A percentile compares a stretch with the other conserved stretches of the same genome.
Conservation (phyloP, 2,113 vertebrate species). For the Platichthys stellatus region DNA sequence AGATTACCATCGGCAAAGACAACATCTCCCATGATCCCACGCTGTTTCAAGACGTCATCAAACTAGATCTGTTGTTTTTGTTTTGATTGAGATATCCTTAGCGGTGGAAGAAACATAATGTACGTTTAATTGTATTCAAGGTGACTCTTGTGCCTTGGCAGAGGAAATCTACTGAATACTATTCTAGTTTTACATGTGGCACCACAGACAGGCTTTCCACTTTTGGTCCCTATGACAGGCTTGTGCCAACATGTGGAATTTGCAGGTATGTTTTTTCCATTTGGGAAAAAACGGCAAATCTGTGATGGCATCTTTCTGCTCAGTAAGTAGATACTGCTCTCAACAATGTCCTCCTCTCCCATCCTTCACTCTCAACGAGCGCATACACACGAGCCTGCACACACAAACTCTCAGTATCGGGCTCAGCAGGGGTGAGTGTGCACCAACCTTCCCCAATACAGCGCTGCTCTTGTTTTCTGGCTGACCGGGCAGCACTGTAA, state of each 20-base stretch:
- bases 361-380: neutral
- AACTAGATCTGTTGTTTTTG: too few relatives aligned
- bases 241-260: too few relatives aligned
- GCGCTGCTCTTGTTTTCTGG: slow-evolving; percentile 48
- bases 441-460: slow-evolving; percentile 23
- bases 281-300: neutral
- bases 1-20: too few relatives aligned
- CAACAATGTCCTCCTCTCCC: neutral
- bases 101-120: too few relatives aligned
- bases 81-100: too few relatives aligned
- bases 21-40: too few relatives aligned
- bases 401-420: neutral
- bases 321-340: neutral
- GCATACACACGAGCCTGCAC: neutral
- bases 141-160: too few relatives aligned
- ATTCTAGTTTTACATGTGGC: neutral
- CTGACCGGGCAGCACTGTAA: slow-evolving; percentile 45
- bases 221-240: too few relatives aligned
- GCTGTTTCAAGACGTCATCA: too few relatives aligned
- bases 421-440: slow-evolving; percentile 42
- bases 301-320: neutral
- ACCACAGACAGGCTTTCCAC: too few relatives aligned
- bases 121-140: too few relatives aligned
- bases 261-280: neutral
- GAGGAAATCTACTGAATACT: too few relatives aligned